These are phyloP conservation scores for Lamellibrachia satsuma DNA, from an alignment of 2,888 invertebrate species.

Conservation along the genomic window DNA sequence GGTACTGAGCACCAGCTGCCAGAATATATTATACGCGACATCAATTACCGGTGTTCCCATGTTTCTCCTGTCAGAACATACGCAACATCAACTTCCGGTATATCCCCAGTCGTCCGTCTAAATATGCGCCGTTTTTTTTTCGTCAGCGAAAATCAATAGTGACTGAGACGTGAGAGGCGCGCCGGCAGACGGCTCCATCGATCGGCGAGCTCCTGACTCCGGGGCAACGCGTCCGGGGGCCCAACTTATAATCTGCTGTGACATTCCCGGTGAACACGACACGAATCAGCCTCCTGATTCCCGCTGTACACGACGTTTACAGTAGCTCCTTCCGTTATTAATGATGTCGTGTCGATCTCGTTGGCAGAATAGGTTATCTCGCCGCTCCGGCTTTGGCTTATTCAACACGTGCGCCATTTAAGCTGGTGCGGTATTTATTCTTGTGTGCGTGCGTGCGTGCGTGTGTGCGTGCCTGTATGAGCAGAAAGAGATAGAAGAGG, in stretches of 20 bases:
- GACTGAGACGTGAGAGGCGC: background rate
- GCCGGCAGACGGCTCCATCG: background rate
- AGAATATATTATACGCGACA: background rate
- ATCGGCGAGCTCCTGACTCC: background rate
- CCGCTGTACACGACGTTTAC: background rate
- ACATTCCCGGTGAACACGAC: background rate
- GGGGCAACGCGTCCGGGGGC: background rate
- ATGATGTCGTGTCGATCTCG: too few species aligned
- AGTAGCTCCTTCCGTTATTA: too few species aligned
- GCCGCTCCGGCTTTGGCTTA: too few species aligned
- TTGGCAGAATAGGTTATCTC: too few species aligned
- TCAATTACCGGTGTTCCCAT: background rate
- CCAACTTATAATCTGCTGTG: background rate
- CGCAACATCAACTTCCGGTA: constrained; percentile 17
- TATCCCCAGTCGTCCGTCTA: background rate
- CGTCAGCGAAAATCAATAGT: background rate
- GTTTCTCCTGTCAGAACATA: background rate
- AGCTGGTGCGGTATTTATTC: background rate
- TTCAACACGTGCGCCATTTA: background rate
- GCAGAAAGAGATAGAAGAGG: background rate
- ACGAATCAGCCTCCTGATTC: background rate
- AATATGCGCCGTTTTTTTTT: background rate
- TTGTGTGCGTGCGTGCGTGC: background rate
- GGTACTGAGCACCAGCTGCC: background rate
- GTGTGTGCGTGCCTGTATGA: too few species aligned